These are phyloP conservation scores for Drosophila neutralis DNA, from an alignment of 2,888 invertebrate species.

Conservation along the genomic window DNA sequence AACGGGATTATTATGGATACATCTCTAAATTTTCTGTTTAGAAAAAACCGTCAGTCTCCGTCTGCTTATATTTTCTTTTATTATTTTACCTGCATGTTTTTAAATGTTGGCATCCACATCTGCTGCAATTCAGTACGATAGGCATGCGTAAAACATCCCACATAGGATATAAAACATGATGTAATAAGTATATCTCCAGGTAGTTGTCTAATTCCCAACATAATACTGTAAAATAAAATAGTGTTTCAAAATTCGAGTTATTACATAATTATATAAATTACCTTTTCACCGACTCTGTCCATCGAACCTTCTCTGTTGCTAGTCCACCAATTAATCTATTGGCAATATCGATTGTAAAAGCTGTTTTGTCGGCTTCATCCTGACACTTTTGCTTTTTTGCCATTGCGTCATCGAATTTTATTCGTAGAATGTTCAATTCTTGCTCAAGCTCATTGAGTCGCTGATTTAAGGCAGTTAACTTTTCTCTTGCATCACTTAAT, in stretches of 20 bases:
- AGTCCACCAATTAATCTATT: constrained; percentile 96
- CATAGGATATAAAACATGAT: constrained; percentile 97
- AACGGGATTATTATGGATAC: too few relatives aligned
- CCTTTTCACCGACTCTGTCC: constrained; percentile 89
- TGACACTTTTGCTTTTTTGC: constrained; percentile 95
- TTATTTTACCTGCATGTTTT: constrained; percentile 86
- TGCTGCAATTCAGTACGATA: constrained; percentile 92
- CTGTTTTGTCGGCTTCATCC: constrained; percentile 95
- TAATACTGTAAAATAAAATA: constrained; percentile 85
- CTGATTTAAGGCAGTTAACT: constrained; percentile 90
- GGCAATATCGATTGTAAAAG: constrained; percentile 94
- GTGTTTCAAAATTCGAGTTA: neutral
- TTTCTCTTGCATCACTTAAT: constrained; percentile 92
- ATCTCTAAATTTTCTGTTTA: neutral
- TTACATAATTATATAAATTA: constrained; percentile 54
- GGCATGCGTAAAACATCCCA: constrained; percentile 95
- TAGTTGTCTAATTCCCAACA: constrained; percentile 90
- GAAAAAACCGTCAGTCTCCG: too few relatives aligned
- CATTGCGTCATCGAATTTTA: constrained; percentile 94
- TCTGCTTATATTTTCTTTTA: neutral
- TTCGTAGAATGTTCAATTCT: constrained; percentile 90
- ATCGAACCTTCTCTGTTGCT: constrained; percentile 95
- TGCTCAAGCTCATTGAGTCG: constrained; percentile 90
- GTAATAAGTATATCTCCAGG: constrained; percentile 96
- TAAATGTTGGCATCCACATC: constrained; percentile 93